Percentiles rank a stretch among this genome's conserved stretches.
These are phyloP conservation scores for Uropsilus gracilis DNA, from an alignment of 2,113 vertebrate species.

Conservation along the genomic window DNA sequence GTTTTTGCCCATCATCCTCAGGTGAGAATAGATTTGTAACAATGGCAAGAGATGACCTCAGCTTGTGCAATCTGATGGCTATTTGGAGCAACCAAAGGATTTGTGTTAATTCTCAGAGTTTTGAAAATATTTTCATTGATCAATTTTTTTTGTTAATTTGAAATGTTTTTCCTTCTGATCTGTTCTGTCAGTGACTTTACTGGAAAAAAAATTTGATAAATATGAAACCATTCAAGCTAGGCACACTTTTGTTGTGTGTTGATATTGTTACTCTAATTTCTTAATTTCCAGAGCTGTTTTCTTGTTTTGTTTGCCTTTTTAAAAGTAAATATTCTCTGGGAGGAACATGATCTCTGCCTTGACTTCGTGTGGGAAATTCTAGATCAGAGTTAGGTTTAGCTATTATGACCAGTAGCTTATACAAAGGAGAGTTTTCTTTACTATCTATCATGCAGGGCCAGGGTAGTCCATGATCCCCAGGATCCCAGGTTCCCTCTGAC, in stretches of 20 bases:
- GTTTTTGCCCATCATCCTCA: not conserved
- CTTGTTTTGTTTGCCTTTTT: not conserved
- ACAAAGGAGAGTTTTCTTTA: not conserved
- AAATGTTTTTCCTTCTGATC: slow-evolving; percentile 54
- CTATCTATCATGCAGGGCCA: not conserved
- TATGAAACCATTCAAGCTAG: slow-evolving; percentile 66
- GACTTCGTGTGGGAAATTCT: not conserved
- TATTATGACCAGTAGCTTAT: not conserved
- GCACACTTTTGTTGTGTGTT: slow-evolving; percentile 38
- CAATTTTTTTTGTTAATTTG: slow-evolving; percentile 48
- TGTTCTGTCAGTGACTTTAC: slow-evolving; percentile 46
- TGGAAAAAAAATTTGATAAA: slow-evolving; percentile 43
- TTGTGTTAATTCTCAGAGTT: not conserved
- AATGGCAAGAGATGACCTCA: not conserved
- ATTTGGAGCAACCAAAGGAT: slow-evolving; percentile 45
- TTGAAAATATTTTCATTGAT: slow-evolving; percentile 39
- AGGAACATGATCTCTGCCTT: not conserved
- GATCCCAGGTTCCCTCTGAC: not conserved
- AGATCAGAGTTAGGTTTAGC: not conserved
- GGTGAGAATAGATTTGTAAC: not conserved
- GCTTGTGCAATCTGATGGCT: not conserved
- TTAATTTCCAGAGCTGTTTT: not conserved
- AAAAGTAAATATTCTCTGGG: not conserved
- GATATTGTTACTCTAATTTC: slow-evolving; percentile 54
- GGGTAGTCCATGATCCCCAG: not conserved